Base-by-base conservation (phyloP, 2,888 invertebrate genomes). In the Tridacna gigas region DNA sequence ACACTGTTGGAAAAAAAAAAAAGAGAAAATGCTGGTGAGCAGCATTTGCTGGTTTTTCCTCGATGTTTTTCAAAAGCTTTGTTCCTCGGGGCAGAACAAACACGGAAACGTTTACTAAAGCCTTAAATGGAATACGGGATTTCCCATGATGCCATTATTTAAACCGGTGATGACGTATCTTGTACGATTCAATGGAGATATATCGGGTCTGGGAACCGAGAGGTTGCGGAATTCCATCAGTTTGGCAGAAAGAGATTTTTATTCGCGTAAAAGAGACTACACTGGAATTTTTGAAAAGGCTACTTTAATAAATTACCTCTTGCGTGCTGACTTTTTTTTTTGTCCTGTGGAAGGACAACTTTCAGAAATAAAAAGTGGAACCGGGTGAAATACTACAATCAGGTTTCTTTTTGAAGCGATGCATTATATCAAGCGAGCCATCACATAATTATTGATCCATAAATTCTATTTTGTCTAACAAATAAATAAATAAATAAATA, bases 241-340 rank as follows among this genome's bases (percentile, higher is more conserved):
- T n/a, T n/a, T 61, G 61, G 25, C 61, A 13, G n/a, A n/a, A 56
- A n/a, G 56, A 56, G 56, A 56, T 56, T 56, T 56, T 56, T 56
- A 56, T 18, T n/a, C n/a, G n/a, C 18, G 9, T n/a, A 20, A n/a
- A n/a, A 56, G 20, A n/a, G n/a, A 56, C 20, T 56, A 18, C 18
- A 56, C 4, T 3, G 56, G n/a, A n/a, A 56, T n/a, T 56, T 20
- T 56, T 56, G 56, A 56, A 18, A 56, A 20, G 56, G 56, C 56
- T 56, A n/a, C 56, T 9, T 20, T 56, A 9, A 20, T 56, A n/a
- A 5, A 18, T 20, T 56, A 56, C 4, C 56, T 3, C n/a, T 9
- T n/a, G 9, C 37, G 56, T 3, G 20, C 2, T 2, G 18, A 56
- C 9, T 18, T 56, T 18, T 56, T n/a, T 20, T 18, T 56, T 9